Evolutionary conservation across 2,797 vertebrate genomes (phyloP), one percentile per base, ranked within the genome.

Genomic region (Takifugu rubripes): DNA sequence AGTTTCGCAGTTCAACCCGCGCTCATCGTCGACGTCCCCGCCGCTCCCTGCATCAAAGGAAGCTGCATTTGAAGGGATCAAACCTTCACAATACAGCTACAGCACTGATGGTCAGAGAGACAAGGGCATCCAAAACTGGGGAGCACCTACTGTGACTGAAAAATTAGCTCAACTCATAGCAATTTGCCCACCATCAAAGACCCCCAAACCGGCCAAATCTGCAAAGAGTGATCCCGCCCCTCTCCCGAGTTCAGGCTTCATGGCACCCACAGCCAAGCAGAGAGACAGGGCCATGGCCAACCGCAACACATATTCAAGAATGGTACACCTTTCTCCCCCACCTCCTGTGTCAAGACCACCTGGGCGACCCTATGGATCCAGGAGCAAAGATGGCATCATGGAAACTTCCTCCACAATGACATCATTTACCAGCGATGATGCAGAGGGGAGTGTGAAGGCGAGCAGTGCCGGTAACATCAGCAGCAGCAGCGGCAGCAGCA

Each of bases 141-240:
- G 93, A 75, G 79, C 93, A n/a, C 91, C 94, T 31, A 95, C 93
- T 0, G 94, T 98, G 56, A 96, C 95, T 25, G 96, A 98, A 72
- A 99, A 98, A 81, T 84, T 98, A 76, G 95, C 96, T 66, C 95
- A 97, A 54, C 95, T 99, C 52, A 98, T 98, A 77, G 95, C 95
- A 42, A 98, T 93, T 59, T 98, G 97, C 78, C 96, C 96, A 56
- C 94, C 94, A 60, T 91, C 94, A 65, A 99, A 98, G 92, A 94
- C 92, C 89, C 92, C 94, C 81, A 99, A 97, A 84, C 83, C 73
- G 59, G 86, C 90, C 36, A 98, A 97, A 90, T 86, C 88, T 49
- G 52, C 79, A 54, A 92, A 92, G 68, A 71, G 54, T 31, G 84
- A 89, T 42, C 72, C 84, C 1, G 36, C 72, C 44, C 64, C 89